Evolutionary conservation across 2,797 vertebrate species (phyloP).

Genomic region (Sebastolobus altivelis): DNA sequence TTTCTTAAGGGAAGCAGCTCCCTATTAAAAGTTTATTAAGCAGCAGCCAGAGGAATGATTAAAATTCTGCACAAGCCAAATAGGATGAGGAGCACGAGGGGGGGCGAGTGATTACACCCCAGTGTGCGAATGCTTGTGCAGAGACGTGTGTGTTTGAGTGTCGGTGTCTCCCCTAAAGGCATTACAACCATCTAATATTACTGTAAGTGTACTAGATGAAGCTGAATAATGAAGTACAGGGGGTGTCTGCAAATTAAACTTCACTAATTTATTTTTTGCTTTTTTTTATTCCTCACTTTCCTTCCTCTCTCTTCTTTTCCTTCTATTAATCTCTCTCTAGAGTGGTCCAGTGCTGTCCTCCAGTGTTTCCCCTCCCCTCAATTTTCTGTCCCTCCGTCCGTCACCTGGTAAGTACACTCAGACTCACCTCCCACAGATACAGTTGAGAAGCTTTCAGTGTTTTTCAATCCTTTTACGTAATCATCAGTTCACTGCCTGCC

Average conservation of each 20-base stretch:
- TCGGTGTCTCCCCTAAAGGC: constrained; percentile 49
- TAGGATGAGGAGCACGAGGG: constrained; percentile 28
- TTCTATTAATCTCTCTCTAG: constrained; percentile 36
- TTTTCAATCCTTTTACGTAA: constrained; percentile 44
- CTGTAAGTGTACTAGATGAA: constrained; percentile 44
- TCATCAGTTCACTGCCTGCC: constrained; percentile 15
- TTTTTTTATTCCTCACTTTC: not conserved
- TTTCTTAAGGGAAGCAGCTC: constrained; percentile 55
- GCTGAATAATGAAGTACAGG: constrained; percentile 32
- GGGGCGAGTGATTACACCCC: constrained; percentile 36
- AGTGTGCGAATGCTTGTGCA: constrained; percentile 15
- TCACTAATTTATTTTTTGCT: not conserved
- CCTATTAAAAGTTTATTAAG: constrained; percentile 71
- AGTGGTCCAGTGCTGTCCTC: constrained; percentile 72
- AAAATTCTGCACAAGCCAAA: constrained; percentile 57
- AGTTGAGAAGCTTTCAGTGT: constrained; percentile 34
- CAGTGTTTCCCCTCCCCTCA: constrained; percentile 71
- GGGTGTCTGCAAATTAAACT: constrained; percentile 35
- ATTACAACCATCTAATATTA: constrained; percentile 46
- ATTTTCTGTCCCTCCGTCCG: constrained; percentile 60
- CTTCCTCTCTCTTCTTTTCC: not conserved
- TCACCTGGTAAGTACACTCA: constrained; percentile 74
- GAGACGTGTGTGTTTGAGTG: constrained; percentile 36
- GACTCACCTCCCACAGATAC: constrained; percentile 40
- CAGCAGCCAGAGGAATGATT: constrained; percentile 66